Evolutionary conservation across 2,113 vertebrate species (phyloP).

Genomic region (Crotalus tigris): DNA sequence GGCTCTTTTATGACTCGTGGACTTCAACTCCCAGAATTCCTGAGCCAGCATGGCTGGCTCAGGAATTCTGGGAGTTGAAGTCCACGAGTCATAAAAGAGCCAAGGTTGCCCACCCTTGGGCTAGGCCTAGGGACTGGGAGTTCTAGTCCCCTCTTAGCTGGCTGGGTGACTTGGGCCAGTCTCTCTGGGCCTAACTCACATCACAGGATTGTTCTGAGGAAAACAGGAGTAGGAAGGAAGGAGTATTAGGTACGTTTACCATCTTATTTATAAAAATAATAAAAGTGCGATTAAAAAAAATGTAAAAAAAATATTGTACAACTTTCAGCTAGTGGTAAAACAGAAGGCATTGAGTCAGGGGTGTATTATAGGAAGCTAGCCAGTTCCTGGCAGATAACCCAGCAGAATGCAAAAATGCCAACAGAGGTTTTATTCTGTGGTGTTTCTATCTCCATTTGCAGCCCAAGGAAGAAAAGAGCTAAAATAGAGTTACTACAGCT

Average conservation of each 20-base stretch:
- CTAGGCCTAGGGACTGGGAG: no score
- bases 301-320: not conserved
- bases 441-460: slow-evolving; percentile 12
- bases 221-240: not conserved
- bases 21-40: no score
- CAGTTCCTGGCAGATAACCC: slow-evolving; percentile 38
- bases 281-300: not conserved
- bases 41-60: no score
- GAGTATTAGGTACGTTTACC: not conserved
- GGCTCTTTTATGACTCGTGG: no score
- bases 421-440: not conserved
- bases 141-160: no score
- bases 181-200: not conserved
- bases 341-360: slow-evolving; percentile 33
- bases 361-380: slow-evolving; percentile 1
- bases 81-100: no score
- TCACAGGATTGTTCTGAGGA: no score
- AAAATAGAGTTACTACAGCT: not conserved
- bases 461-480: slow-evolving; percentile 8
- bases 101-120: no score
- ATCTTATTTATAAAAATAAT: not conserved
- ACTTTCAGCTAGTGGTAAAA: slow-evolving; percentile 26
- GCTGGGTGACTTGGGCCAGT: not conserved
- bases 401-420: slow-evolving; percentile 30
- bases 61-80: no score